Percentiles rank a stretch among this genome's conserved stretches.
These are phyloP conservation scores for Anoplophora glabripennis DNA, from an alignment of 1,140 invertebrate genomes.

Conservation along the genomic window DNA sequence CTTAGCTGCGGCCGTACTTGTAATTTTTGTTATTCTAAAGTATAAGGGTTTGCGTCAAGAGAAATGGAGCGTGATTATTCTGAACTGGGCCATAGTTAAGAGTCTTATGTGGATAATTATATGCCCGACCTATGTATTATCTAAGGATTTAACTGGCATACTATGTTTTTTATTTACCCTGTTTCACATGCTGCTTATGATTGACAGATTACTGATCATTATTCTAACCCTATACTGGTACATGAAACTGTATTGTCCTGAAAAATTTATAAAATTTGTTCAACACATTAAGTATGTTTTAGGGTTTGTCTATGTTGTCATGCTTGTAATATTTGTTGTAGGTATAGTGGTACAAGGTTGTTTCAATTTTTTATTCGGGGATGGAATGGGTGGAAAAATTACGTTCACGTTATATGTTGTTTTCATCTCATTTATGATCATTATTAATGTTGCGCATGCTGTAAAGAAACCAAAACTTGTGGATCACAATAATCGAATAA, in stretches of 20 bases:
- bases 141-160: conserved; percentile 12
- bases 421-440: conserved; percentile 12
- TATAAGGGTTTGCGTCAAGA: conserved; percentile 19
- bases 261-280: conserved; percentile 3
- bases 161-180: too few species aligned
- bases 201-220: not conserved
- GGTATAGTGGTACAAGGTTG: not conserved
- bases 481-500: not conserved
- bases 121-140: too few species aligned
- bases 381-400: not conserved
- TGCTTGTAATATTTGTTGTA: not conserved
- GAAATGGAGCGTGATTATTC: conserved; percentile 16
- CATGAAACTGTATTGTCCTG: conserved; percentile 13
- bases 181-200: conserved; percentile 2
- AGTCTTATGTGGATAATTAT: too few species aligned
- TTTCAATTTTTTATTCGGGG: not conserved
- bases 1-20: too few species aligned
- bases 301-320: conserved; percentile 4
- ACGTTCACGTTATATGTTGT: conserved; percentile 1
- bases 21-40: conserved; percentile 22
- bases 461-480: conserved; percentile 8
- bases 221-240: conserved; percentile 15
- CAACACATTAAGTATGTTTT: conserved; percentile 6
- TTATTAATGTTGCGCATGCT: conserved; percentile 19
- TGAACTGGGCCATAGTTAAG: conserved; percentile 16